These are phyloP conservation scores for Capreolus pygargus DNA, from an alignment of 2,113 vertebrate genomes.

Conservation along the genomic window DNA sequence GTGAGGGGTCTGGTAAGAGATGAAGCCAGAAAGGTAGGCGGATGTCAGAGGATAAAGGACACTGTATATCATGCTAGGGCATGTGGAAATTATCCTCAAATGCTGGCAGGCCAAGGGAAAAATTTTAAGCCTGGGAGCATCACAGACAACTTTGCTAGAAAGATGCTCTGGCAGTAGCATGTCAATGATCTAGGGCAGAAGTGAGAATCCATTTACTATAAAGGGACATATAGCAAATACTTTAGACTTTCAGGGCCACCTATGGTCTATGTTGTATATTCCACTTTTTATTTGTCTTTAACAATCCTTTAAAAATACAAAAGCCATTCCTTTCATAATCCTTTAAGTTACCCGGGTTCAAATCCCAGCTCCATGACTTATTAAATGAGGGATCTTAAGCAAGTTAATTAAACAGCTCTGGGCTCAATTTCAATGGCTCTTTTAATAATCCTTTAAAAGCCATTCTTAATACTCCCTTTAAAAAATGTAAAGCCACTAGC, in stretches of 20 bases:
- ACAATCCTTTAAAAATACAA: not conserved
- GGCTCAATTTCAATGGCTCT: slow-evolving; percentile 2
- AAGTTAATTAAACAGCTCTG: not conserved
- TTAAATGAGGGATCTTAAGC: not conserved
- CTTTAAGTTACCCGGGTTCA: not conserved
- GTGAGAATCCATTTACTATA: not conserved
- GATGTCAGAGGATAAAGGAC: not conserved
- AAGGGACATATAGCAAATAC: not conserved
- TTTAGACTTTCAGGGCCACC: not conserved
- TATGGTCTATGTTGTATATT: not conserved
- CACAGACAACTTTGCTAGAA: not conserved
- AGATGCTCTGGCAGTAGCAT: not conserved
- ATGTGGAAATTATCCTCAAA: not conserved
- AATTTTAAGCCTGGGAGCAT: not conserved
- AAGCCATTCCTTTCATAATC: not conserved
- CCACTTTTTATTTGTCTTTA: not conserved
- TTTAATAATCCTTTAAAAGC: not conserved
- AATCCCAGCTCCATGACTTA: not conserved
- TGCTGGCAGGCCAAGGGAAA: not conserved
- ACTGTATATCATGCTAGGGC: not conserved
- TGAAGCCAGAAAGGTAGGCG: not conserved
- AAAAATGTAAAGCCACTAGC: not conserved
- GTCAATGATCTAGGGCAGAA: not conserved
- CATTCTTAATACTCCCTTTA: not conserved
- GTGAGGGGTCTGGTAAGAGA: not conserved